Evolutionary conservation across 2,888 invertebrate genomes (phyloP).

Genomic region (Phaedon cochleariae): DNA sequence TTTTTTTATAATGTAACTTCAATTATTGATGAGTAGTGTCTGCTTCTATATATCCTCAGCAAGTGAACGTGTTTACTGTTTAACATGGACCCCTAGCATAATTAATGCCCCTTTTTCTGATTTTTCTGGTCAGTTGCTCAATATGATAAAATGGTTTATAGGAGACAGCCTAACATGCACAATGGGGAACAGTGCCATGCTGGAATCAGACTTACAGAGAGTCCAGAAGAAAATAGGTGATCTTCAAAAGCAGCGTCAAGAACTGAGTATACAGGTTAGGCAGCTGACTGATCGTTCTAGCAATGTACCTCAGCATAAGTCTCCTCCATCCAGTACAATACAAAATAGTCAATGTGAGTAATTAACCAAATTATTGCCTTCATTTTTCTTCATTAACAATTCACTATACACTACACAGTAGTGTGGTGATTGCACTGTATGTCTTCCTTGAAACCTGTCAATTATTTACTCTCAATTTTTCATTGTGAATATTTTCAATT

Average conservation of each 20-base stretch:
- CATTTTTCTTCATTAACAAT: background rate
- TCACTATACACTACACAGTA: too few species aligned
- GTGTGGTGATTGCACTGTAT: too few species aligned
- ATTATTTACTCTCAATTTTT: too few species aligned
- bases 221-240: conserved; percentile 88
- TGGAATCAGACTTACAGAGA: conserved; percentile 82
- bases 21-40: too few species aligned
- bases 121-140: too few species aligned
- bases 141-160: conserved; percentile 40
- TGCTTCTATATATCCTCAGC: too few species aligned
- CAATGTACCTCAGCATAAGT: conserved; percentile 69
- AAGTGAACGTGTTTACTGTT: too few species aligned
- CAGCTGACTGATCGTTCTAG: conserved; percentile 85
- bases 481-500: too few species aligned
- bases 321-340: conserved; percentile 36
- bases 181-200: conserved; percentile 70
- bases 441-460: too few species aligned
- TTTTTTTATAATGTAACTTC: too few species aligned
- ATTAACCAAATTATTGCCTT: background rate
- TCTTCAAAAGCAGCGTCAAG: conserved; percentile 84
- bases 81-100: too few species aligned
- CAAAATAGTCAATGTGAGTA: conserved; percentile 32
- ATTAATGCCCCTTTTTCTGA: too few species aligned
- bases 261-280: conserved; percentile 85
- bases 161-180: conserved; percentile 63